phyloP scores from a whole-genome alignment of 2,113 vertebrate genomes.

The Trematomus loennbergii region DNA sequence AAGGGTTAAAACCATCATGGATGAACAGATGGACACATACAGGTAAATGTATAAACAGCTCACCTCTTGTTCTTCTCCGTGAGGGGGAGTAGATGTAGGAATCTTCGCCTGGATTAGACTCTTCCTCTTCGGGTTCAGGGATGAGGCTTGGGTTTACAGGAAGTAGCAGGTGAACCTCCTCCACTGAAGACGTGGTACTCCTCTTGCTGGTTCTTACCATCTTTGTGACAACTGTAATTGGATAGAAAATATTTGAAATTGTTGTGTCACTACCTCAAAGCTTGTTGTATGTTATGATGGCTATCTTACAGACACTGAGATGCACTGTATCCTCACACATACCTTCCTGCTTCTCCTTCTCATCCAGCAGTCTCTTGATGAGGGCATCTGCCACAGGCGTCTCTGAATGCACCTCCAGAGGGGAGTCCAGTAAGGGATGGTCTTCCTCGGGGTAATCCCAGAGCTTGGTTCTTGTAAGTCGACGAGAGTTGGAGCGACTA shows the following conservation, averaged over 20 bases:
- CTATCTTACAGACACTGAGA: background rate
- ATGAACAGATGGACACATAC: background rate
- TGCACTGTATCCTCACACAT: background rate
- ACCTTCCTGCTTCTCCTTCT: slow-evolving; percentile 71
- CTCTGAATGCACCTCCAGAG: slow-evolving; percentile 73
- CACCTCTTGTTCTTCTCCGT: slow-evolving; percentile 88
- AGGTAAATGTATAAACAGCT: accelerated
- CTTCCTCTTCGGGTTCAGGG: slow-evolving; percentile 51
- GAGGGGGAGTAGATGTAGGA: slow-evolving; percentile 87
- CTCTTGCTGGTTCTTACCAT: slow-evolving; percentile 61
- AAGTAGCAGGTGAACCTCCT: slow-evolving; percentile 18
- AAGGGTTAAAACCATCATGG: background rate
- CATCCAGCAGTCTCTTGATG: slow-evolving; percentile 79
- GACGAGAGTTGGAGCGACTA: slow-evolving; percentile 40
- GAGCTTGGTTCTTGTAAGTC: slow-evolving; percentile 67
- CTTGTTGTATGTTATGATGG: background rate
- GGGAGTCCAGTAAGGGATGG: slow-evolving; percentile 66
- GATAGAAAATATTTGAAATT: background rate
- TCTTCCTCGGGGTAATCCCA: slow-evolving; percentile 78
- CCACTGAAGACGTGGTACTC: slow-evolving; percentile 35
- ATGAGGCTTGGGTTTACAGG: slow-evolving; percentile 28
- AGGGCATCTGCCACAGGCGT: slow-evolving; percentile 77
- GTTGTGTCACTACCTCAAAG: background rate
- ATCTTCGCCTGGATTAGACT: slow-evolving; percentile 63
- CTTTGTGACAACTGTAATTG: slow-evolving; percentile 43